Conservation (phyloP, 1,140 invertebrate genomes). For the Amphibalanus amphitrite region DNA sequence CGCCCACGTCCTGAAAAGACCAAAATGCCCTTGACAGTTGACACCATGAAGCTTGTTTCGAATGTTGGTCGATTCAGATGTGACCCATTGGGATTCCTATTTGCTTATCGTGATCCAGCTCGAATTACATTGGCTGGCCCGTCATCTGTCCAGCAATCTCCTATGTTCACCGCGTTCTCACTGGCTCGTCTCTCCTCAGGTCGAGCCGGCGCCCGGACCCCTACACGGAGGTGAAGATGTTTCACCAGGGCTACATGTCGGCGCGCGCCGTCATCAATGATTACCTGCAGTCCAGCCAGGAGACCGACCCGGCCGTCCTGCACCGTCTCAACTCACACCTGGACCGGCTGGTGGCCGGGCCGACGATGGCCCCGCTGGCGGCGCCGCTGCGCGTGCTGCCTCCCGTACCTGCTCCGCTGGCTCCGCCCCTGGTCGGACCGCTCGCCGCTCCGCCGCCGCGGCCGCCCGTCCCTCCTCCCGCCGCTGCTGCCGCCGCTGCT, state of each 20-base stretch:
- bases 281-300: not conserved
- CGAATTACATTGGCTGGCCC: too few species aligned
- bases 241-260: conserved; percentile 1
- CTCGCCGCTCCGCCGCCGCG: not conserved
- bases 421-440: not conserved
- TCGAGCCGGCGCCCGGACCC: not conserved
- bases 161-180: too few species aligned
- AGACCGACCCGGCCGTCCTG: not conserved
- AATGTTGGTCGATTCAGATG: too few species aligned
- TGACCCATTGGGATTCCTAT: too few species aligned
- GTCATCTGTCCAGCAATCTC: too few species aligned
- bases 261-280: conserved; percentile 1
- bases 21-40: too few species aligned
- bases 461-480: not conserved
- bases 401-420: not conserved
- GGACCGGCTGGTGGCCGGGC: not conserved
- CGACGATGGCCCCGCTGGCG: not conserved
- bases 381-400: not conserved
- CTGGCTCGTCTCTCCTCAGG: not conserved
- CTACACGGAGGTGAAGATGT: conserved; percentile 2
- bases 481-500: not conserved
- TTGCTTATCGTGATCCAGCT: too few species aligned
- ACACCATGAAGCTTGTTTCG: too few species aligned
- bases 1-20: too few species aligned
- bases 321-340: not conserved